Percentiles rank a stretch among this genome's conserved stretches.
phyloP scores from a whole-genome alignment of 2,888 invertebrate genomes.

The Drosophila koepferae region DNA sequence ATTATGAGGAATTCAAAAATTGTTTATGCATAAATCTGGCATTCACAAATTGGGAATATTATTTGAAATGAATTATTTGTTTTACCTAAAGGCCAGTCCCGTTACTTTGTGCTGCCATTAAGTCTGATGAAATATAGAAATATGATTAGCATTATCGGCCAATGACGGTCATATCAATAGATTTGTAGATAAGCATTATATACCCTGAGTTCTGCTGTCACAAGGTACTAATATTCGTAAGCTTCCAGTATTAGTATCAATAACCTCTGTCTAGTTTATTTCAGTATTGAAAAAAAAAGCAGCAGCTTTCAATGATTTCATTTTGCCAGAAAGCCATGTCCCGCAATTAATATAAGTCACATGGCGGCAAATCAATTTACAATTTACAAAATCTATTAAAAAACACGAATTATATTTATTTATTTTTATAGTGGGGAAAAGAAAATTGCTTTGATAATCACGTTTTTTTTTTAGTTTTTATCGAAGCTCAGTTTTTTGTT shows the following conservation, averaged over 20 bases:
- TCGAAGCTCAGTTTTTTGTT: neutral
- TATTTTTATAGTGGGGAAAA: neutral
- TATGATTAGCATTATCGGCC: neutral
- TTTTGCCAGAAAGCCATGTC: neutral
- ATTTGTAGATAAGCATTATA: neutral
- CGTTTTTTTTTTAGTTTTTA: constrained; percentile 1
- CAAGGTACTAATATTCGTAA: neutral
- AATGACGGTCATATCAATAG: neutral
- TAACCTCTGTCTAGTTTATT: neutral
- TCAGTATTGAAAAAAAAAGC: neutral
- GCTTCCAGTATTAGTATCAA: neutral
- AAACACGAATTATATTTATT: constrained; percentile 2
- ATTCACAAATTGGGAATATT: neutral
- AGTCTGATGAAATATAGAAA: constrained; percentile 1
- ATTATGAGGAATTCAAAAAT: neutral
- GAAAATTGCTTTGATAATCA: constrained; percentile 1
- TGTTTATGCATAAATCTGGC: neutral
- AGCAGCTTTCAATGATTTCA: neutral
- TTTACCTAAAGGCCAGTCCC: neutral
- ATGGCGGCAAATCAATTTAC: constrained; percentile 7
- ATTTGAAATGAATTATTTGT: neutral
- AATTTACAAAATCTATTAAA: constrained; percentile 2
- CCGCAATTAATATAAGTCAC: neutral
- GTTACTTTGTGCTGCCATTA: neutral
- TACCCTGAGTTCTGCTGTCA: too few relatives aligned